Percentiles rank a stretch among this genome's conserved stretches.
Evolutionary conservation across 2,888 invertebrate genomes (phyloP).

Genomic region (Chrysodeixis includens): DNA sequence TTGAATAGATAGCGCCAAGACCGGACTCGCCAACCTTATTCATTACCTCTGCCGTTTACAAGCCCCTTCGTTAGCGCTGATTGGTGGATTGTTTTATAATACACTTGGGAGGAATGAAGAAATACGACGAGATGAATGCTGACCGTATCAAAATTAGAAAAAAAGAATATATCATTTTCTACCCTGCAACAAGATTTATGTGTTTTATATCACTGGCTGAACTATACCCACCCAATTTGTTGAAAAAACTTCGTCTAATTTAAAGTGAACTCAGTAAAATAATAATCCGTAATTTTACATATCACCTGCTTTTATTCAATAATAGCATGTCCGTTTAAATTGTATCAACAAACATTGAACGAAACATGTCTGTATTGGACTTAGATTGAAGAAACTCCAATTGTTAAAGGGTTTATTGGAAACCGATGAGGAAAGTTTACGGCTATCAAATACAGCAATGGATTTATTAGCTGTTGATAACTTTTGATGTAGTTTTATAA

Average conservation of each 20-base stretch:
- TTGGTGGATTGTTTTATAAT: constrained; percentile 41
- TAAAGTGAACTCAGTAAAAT: too few relatives aligned
- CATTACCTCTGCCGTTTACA: constrained; percentile 37
- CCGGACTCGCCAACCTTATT: constrained; percentile 36
- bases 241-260: too few relatives aligned
- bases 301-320: too few relatives aligned
- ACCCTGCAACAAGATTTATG: too few relatives aligned
- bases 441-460: constrained; percentile 17
- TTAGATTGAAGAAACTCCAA: constrained; percentile 33
- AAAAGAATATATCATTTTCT: not conserved
- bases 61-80: constrained; percentile 38
- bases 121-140: not conserved
- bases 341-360: constrained; percentile 15
- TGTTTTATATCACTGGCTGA: too few relatives aligned
- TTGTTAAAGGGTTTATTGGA: constrained; percentile 33
- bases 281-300: too few relatives aligned
- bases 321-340: not conserved
- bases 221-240: too few relatives aligned
- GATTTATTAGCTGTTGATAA: constrained; percentile 33
- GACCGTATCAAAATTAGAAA: not conserved
- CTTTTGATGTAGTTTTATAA: constrained; percentile 14
- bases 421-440: constrained; percentile 30
- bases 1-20: constrained; percentile 54
- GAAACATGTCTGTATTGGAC: constrained; percentile 9
- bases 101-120: constrained; percentile 8